Conservation (phyloP, 2,797 vertebrate species). For the Nyctalus aviator region DNA sequence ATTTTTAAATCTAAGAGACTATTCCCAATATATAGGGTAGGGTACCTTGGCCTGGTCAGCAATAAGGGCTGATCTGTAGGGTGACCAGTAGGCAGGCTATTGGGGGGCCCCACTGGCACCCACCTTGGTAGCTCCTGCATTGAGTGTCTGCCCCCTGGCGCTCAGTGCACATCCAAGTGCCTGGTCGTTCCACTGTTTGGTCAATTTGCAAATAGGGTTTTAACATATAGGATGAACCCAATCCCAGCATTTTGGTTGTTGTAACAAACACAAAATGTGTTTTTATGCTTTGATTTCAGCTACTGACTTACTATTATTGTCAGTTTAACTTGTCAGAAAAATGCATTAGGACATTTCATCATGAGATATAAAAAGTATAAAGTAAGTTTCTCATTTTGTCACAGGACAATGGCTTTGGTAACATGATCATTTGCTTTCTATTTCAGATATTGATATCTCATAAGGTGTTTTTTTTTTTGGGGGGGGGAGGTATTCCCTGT, state of each 20-base stretch:
- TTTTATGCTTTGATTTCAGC: not conserved
- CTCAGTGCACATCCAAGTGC: too few species aligned
- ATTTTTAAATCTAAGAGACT: too few species aligned
- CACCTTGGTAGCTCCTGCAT: too few species aligned
- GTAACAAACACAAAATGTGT: not conserved
- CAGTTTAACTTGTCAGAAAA: slow-evolving; percentile 1
- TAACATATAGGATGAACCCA: not conserved
- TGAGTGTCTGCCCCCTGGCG: too few species aligned
- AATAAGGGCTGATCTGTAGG: too few species aligned
- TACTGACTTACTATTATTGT: not conserved
- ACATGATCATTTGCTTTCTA: not conserved
- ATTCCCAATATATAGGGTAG: too few species aligned
- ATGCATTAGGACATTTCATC: not conserved
- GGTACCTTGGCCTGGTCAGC: too few species aligned
- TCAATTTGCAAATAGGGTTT: too few species aligned
- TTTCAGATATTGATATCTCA: not conserved
- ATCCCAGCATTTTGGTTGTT: not conserved
- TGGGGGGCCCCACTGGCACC: too few species aligned
- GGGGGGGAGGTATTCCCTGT: not conserved
- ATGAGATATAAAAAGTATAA: not conserved
- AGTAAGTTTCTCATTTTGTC: not conserved
- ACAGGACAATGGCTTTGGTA: not conserved
- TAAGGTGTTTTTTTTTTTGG: not conserved
- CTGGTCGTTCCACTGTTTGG: too few species aligned
- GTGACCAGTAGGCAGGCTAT: rapidly evolving